Percentiles rank a stretch among this genome's conserved stretches.
These are phyloP conservation scores for Nothocercus nigrocapillus DNA, from an alignment of 2,113 vertebrate genomes.

Conservation along the genomic window DNA sequence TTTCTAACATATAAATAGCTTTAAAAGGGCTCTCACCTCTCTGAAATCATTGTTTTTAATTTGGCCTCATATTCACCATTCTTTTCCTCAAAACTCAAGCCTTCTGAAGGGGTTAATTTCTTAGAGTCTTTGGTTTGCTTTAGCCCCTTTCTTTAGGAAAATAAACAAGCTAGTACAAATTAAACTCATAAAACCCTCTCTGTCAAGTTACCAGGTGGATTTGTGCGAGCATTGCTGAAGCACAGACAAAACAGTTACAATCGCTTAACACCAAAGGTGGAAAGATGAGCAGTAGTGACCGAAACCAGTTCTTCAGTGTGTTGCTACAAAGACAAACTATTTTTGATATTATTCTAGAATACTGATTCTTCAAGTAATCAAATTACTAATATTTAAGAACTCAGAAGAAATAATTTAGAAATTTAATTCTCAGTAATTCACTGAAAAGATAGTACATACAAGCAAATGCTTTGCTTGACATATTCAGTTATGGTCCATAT, in stretches of 20 bases:
- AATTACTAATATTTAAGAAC: neutral
- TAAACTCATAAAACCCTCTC: neutral
- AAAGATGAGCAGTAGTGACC: neutral
- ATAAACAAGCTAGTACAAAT: neutral
- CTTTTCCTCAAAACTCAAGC: neutral
- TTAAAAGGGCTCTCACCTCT: neutral
- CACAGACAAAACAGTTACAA: neutral
- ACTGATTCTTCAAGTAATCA: neutral
- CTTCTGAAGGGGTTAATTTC: neutral
- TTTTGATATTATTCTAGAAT: neutral
- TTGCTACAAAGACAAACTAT: neutral
- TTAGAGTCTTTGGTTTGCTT: neutral
- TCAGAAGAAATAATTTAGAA: neutral
- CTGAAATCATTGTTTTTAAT: neutral
- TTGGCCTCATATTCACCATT: neutral
- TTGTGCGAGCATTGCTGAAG: neutral
- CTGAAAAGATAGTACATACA: neutral
- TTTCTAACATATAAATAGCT: neutral
- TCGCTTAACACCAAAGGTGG: accelerated
- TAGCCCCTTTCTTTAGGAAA: neutral
- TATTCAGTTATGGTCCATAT: neutral
- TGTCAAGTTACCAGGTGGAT: neutral
- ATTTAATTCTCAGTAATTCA: neutral
- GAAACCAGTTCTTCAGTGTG: neutral
- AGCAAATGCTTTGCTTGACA: neutral